phyloP scores from a whole-genome alignment of 2,113 vertebrate species.

The Thinocorus orbignyianus region DNA sequence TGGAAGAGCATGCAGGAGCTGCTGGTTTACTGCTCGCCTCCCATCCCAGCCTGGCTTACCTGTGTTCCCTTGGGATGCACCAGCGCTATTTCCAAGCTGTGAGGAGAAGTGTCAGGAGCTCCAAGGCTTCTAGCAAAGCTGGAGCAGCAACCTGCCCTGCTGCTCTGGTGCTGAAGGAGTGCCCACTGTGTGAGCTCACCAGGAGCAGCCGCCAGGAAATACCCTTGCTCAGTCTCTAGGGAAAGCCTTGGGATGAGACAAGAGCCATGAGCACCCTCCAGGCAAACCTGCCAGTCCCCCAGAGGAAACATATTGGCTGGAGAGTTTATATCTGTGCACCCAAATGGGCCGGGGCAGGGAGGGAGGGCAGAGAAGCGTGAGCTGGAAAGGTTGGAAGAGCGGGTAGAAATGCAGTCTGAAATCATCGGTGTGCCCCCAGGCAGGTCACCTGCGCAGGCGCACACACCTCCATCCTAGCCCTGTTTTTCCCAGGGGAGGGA shows the following conservation, averaged over 20 bases:
- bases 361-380: conserved; percentile 48
- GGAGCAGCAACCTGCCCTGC: conserved; percentile 30
- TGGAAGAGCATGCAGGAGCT: background rate
- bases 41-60: conserved; percentile 31
- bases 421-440: conserved; percentile 3
- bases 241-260: background rate
- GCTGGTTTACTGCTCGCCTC: background rate
- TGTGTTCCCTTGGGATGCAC: background rate
- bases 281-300: background rate
- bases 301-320: conserved; percentile 26
- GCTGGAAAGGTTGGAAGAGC: conserved; percentile 20
- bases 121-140: background rate
- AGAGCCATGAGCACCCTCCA: background rate
- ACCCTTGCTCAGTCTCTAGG: background rate
- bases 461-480: background rate
- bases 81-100: background rate
- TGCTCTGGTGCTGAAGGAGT: background rate
- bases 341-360: conserved; percentile 39
- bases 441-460: background rate
- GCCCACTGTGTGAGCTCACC: conserved; percentile 6
- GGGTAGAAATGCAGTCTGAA: conserved; percentile 33
- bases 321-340: conserved; percentile 48
- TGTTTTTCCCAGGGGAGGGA: background rate
- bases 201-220: background rate
- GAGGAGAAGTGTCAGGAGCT: background rate